Conservation (phyloP, 2,797 vertebrate species). For the Hyperoplus immaculatus region DNA sequence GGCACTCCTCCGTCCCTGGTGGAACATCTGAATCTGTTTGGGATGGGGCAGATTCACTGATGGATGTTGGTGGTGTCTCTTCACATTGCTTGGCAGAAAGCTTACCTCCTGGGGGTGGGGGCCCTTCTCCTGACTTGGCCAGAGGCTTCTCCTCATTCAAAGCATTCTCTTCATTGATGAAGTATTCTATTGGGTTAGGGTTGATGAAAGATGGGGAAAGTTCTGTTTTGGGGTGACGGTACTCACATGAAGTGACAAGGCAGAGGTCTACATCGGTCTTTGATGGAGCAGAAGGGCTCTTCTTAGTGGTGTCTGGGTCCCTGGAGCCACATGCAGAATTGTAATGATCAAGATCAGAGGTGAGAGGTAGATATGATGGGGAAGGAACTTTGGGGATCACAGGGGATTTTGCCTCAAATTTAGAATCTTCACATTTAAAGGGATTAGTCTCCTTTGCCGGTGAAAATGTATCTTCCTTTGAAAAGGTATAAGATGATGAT, state of each 20-base stretch:
- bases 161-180: conserved; percentile 90
- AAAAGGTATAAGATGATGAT: conserved; percentile 78
- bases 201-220: conserved; percentile 98
- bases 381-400: conserved; percentile 74
- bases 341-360: conserved; percentile 62
- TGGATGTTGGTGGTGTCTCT: conserved; percentile 96
- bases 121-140: conserved; percentile 87
- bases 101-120: conserved; percentile 92
- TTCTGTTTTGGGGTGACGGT: conserved; percentile 96
- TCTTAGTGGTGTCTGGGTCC: conserved; percentile 78
- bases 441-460: conserved; percentile 72
- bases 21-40: conserved; percentile 98
- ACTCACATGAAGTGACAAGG: conserved; percentile 94
- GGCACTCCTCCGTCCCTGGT: conserved; percentile 97
- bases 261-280: conserved; percentile 95
- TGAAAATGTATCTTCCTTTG: conserved; percentile 63
- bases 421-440: conserved; percentile 85
- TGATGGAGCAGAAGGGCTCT: conserved; percentile 81
- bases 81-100: conserved; percentile 92
- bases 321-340: conserved; percentile 77
- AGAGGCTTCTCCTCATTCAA: conserved; percentile 89
- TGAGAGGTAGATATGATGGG: conserved; percentile 72
- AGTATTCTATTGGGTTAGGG: conserved; percentile 95
- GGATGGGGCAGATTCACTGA: conserved; percentile 95
- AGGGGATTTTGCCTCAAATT: conserved; percentile 85